Base-by-base conservation (phyloP, 2,113 vertebrate genomes). In the Sapajus apella region DNA sequence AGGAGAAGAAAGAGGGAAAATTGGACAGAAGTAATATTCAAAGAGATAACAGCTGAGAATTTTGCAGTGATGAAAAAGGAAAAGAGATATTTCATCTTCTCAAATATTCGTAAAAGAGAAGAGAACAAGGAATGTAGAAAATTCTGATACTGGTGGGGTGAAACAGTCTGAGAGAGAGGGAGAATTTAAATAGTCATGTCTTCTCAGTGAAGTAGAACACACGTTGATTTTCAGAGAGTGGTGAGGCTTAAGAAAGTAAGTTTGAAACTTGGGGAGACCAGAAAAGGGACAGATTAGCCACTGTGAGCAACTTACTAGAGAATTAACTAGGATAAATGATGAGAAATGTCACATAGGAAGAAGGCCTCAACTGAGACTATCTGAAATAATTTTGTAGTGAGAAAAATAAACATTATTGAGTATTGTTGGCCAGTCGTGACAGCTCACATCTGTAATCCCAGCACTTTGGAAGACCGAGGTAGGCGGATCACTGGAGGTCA, bases 181-280 rank as follows among this genome's bases (percentile, higher is more conserved):
- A 70, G 35, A 35, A 8, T 14, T 21, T 14, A 21, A 50, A 17
- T 0, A 23, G 1, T 9, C 1, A 0, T 43, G 6, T 66, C 61
- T 83, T 83, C 82, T 43, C 20, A 40, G 52, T 9, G 64, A 75
- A 27, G n/a, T 4, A 8, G 56, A 40, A 45, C 21, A 75, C 23
- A 70, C 5, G 70, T 6, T 43, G 79, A 56, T 8, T 27, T 70
- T 47, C 50, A 89, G 75, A 91, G 61, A 86, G 3, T 4, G 13
- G 73, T 35, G 12, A 5, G 8, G 3, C 11, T 52, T 56, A 61
- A 52, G 12, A 25, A 64, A 83, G 13, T 13, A 37, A 50, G 45
- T 37, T 12, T 35, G 56, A 76, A 90, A 76, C 32, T 14, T 50
- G 20, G 27, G 40, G 58, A 73, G 16, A 52, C 14, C 4, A 64